Evolutionary conservation across 2,113 vertebrate genomes (phyloP).

Genomic region (Axis porcinus): DNA sequence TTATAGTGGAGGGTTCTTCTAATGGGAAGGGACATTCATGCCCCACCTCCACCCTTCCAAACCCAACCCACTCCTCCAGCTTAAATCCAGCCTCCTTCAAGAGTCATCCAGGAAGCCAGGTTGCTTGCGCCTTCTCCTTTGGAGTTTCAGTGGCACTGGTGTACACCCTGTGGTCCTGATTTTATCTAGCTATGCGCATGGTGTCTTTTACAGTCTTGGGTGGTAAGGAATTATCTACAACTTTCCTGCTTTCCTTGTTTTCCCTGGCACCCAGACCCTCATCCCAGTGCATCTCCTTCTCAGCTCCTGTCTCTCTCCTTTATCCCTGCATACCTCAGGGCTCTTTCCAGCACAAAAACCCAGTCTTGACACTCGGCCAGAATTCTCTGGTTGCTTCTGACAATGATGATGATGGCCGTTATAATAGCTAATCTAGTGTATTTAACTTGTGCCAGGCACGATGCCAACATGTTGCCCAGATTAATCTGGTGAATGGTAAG

Average conservation of each 20-base stretch:
- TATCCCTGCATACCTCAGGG: not conserved
- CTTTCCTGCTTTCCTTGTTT: not conserved
- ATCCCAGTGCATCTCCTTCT: not conserved
- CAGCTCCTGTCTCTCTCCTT: not conserved
- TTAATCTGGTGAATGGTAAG: not conserved
- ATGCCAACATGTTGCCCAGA: not conserved
- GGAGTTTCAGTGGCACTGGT: not conserved
- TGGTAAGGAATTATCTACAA: not conserved
- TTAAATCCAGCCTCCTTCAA: not conserved
- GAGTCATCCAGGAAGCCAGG: not conserved
- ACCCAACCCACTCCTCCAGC: not conserved
- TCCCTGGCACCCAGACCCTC: not conserved
- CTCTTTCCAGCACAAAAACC: not conserved
- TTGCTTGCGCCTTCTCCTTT: not conserved
- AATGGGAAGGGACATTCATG: not conserved
- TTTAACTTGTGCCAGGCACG: not conserved
- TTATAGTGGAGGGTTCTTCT: not conserved
- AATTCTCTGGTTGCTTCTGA: not conserved
- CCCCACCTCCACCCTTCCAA: not conserved
- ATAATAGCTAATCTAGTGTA: not conserved
- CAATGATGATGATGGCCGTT: not conserved
- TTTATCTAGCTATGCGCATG: rapidly evolving
- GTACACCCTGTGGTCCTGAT: rapidly evolving
- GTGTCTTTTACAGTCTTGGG: not conserved
- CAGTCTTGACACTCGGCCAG: not conserved